Evolutionary conservation across 2,797 vertebrate species (phyloP), one percentile per base, ranked within the genome.

Genomic region (Clarias fuscus): DNA sequence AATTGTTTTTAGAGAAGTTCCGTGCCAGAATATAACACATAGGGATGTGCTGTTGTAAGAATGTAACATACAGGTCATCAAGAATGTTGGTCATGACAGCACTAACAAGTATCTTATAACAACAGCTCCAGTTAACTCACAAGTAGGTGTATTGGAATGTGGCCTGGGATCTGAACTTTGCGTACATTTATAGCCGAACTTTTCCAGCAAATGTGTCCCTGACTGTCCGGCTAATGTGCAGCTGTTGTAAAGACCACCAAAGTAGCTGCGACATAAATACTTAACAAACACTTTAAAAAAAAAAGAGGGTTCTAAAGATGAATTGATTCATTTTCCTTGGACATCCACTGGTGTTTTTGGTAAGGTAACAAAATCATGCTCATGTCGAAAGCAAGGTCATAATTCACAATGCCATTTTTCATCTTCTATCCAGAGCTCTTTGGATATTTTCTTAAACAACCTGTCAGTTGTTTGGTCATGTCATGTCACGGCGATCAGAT

Each of bases 191-290:
- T 68, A 68, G 80, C 64, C 3, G 43, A 56, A 56, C 80, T 33
- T n/a, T 68, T 53, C 18, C 90, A 90, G 89, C 89, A 90, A 88
- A 90, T 86, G 87, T 90, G 67, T 89, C 76, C 14, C 6, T 67
- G 61, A 67, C 86, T 58, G 71, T 85, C 88, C 43, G 18, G 88
- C 88, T 87, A 91, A 88, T 70, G 91, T 76, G 90, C 93, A 94
- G 88, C 92, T 88, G 86, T 91, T 93, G 71, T 93, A 86, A 83
- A 91, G 89, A 85, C 84, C 84, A 85, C 84, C 84, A 85, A 56
- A 56, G 80, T 33, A 68, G 64, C 18, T 82, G n/a, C 10, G 17
- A 53, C 4, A 53, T 3, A 10, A 48, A 14, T 56, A 40, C 17
- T 30, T 68, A 78, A 48, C 37, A 10, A 65, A 43, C 18, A 81